phyloP scores from a whole-genome alignment of 1,140 invertebrate species.

The Meloidogyne exigua region DNA sequence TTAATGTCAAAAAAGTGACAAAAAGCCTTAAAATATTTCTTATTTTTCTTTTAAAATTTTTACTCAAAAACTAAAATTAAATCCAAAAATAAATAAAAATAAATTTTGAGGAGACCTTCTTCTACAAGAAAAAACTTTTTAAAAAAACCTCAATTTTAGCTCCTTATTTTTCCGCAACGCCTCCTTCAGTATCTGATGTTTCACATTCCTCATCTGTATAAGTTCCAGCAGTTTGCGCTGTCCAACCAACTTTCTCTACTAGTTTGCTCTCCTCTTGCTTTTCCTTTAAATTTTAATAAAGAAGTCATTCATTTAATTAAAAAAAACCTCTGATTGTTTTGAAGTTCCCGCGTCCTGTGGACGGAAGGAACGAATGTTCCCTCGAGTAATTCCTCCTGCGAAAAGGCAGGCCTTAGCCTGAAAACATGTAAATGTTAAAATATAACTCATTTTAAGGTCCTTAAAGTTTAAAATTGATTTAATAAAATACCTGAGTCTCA shows the following conservation, averaged over 20 bases:
- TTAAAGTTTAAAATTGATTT: no score
- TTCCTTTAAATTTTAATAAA: not conserved
- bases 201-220: not conserved
- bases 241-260: not conserved
- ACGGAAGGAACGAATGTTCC: not conserved
- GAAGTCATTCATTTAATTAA: not conserved
- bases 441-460: no score
- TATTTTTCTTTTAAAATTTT: no score
- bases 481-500: no score
- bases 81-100: no score
- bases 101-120: no score
- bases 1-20: no score
- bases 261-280: not conserved
- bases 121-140: no score
- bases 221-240: not conserved
- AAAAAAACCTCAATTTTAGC: not conserved
- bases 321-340: not conserved
- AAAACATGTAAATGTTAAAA: no score
- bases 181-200: not conserved
- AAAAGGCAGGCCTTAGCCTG: not conserved
- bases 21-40: no score
- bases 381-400: not conserved
- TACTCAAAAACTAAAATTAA: no score
- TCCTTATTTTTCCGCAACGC: not conserved
- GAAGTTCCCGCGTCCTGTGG: not conserved